Evolutionary conservation across 2,888 invertebrate species (phyloP).

Genomic region (Ochlodes sylvanus): DNA sequence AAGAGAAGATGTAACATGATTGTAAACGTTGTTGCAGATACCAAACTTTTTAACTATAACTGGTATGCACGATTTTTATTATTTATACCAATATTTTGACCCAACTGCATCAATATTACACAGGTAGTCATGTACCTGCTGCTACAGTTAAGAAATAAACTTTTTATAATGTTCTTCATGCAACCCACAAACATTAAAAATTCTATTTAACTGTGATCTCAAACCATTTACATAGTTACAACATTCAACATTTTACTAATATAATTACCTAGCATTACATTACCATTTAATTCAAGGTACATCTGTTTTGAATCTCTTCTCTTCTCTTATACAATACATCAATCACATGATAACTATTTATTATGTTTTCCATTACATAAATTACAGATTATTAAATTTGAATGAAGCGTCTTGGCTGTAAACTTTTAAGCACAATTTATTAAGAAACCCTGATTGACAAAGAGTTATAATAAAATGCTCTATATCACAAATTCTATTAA

Average conservation of each 20-base stretch:
- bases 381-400: neutral
- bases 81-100: too few species aligned
- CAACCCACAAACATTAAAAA: neutral
- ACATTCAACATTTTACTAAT: constrained; percentile 29
- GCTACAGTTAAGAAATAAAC: neutral
- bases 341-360: constrained; percentile 7
- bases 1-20: neutral
- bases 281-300: constrained; percentile 10
- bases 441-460: constrained; percentile 20
- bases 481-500: constrained; percentile 14
- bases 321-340: neutral
- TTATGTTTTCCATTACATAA: constrained; percentile 6
- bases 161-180: neutral
- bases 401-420: neutral
- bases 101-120: too few species aligned
- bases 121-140: too few species aligned
- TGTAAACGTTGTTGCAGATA: too few species aligned
- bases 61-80: too few species aligned
- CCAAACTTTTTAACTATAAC: too few species aligned
- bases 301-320: constrained; percentile 7
- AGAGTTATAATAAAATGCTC: constrained; percentile 11
- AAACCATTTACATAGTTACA: neutral
- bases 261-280: constrained; percentile 1
- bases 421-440: constrained; percentile 2
- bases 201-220: neutral